Evolutionary conservation across 64 coral and sea anemone genomes (phyloP).

Genomic region (Stichodactyla helianthus): DNA sequence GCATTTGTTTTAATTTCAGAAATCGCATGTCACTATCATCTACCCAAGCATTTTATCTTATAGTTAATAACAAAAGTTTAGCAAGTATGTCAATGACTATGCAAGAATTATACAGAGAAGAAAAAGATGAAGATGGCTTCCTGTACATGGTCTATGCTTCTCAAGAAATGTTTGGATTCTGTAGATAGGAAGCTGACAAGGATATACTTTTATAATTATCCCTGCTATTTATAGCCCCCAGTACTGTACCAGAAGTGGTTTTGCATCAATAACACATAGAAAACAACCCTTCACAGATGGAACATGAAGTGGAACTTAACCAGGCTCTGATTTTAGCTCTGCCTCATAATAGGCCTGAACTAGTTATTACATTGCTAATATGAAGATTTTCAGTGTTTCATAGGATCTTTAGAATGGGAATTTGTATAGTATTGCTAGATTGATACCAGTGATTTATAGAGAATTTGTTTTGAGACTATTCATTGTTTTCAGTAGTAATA

Average conservation of each 20-base stretch:
- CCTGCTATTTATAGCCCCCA: neutral
- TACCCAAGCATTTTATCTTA: constrained; percentile 98
- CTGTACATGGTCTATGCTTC: constrained; percentile 99
- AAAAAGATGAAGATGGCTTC: constrained; percentile 99
- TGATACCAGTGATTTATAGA: neutral
- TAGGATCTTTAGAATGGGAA: neutral
- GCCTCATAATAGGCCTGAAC: neutral
- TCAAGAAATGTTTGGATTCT: constrained; percentile 97
- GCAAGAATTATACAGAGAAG: constrained; percentile 93
- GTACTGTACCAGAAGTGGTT: neutral
- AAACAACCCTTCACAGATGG: neutral
- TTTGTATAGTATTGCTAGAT: too few relatives aligned
- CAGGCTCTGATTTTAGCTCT: neutral
- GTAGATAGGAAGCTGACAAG: neutral
- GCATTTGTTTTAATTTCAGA: constrained; percentile 38
- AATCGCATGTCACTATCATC: constrained; percentile 96
- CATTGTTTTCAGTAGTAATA: neutral
- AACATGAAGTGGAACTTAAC: neutral
- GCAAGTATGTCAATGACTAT: constrained; percentile 99
- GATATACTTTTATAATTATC: neutral
- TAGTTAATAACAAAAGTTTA: constrained; percentile 99
- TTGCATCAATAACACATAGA: neutral
- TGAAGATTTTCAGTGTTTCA: neutral
- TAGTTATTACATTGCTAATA: neutral
- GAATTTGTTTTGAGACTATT: neutral